Conservation (phyloP, 2,888 invertebrate genomes). For the Tipula unca region DNA sequence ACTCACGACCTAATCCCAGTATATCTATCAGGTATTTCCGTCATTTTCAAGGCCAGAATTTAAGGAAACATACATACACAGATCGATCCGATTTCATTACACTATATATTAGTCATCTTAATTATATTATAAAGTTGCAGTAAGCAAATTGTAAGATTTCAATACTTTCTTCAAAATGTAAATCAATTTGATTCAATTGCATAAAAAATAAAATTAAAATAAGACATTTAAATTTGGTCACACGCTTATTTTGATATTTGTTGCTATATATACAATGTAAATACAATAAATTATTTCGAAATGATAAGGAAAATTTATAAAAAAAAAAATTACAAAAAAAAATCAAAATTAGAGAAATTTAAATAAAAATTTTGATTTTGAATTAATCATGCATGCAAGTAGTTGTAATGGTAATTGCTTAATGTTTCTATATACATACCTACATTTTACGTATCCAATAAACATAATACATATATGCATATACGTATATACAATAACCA, state of each 20-base stretch:
- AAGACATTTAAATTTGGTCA: not conserved
- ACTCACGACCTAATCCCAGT: not conserved
- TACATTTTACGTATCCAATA: too few relatives aligned
- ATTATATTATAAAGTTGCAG: not conserved
- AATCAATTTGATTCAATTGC: constrained; percentile 2
- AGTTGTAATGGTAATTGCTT: not conserved
- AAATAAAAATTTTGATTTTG: constrained; percentile 1
- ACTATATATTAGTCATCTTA: not conserved
- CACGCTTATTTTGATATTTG: not conserved
- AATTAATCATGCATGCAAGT: not conserved
- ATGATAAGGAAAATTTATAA: not conserved
- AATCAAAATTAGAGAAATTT: not conserved
- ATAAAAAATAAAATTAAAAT: not conserved
- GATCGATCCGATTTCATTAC: not conserved
- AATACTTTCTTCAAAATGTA: constrained; percentile 4
- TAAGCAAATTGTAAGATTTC: not conserved
- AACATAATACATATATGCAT: too few relatives aligned
- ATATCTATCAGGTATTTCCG: not conserved
- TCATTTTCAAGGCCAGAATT: not conserved
- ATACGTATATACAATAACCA: too few relatives aligned
- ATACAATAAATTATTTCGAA: not conserved
- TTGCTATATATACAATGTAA: not conserved
- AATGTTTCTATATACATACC: not conserved
- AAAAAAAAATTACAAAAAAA: not conserved
- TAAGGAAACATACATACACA: not conserved